Evolutionary conservation across 2,797 vertebrate genomes (phyloP).

Genomic region (Enoplosus armatus): DNA sequence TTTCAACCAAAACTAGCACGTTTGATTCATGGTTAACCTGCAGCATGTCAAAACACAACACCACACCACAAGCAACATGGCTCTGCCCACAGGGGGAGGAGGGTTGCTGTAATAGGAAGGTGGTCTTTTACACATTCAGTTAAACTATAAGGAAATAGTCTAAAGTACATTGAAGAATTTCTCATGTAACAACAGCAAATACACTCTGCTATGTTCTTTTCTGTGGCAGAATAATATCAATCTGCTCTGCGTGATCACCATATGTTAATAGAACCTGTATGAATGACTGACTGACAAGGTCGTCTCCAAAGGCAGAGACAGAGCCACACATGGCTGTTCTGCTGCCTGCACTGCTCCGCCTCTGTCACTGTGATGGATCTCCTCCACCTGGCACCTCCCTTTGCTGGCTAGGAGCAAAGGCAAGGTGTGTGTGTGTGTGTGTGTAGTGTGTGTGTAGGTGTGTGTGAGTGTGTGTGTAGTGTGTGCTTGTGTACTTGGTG

Average conservation of each 20-base stretch:
- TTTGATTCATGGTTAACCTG: no score
- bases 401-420: conserved; percentile 29
- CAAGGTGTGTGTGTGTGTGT: conserved; percentile 9
- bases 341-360: conserved; percentile 55
- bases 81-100: no score
- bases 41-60: no score
- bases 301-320: conserved; percentile 58
- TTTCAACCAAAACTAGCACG: no score
- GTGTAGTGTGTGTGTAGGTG: conserved; percentile 20
- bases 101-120: neutral
- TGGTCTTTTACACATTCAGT: neutral
- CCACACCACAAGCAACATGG: no score
- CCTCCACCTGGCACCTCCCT: conserved; percentile 66
- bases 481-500: neutral
- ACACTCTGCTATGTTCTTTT: neutral
- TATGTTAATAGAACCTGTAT: conserved; percentile 26
- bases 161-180: neutral
- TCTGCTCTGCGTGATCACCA: conserved; percentile 15
- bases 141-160: neutral
- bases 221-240: neutral
- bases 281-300: conserved; percentile 69
- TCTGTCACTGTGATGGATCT: conserved; percentile 75
- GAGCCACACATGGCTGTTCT: conserved; percentile 52
- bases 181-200: neutral
- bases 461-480: conserved; percentile 1